Percentiles rank a stretch among this genome's conserved stretches.
Evolutionary conservation across 2,113 vertebrate genomes (phyloP).

Genomic region (Camelus bactrianus): DNA sequence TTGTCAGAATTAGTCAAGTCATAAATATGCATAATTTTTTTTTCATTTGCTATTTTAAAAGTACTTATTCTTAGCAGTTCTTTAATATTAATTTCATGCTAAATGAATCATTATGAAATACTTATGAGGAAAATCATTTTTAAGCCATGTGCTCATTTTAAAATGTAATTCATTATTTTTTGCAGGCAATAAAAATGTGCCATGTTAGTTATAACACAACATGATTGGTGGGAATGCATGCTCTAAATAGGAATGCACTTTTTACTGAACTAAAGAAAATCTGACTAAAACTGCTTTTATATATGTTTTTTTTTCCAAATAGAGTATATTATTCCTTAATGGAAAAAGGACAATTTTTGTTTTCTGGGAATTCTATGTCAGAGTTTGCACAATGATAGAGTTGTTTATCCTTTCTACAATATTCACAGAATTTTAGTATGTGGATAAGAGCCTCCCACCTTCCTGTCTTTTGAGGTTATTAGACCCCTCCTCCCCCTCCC

Average conservation of each 20-base stretch:
- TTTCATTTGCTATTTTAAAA: constrained; percentile 70
- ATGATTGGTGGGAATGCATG: constrained; percentile 19
- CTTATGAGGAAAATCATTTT: constrained; percentile 70
- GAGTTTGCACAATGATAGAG: neutral
- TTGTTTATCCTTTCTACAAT: constrained; percentile 16
- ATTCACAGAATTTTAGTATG: constrained; percentile 28
- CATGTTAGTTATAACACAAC: constrained; percentile 64
- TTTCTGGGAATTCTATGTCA: constrained; percentile 52
- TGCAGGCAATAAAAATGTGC: constrained; percentile 64
- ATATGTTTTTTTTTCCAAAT: constrained; percentile 44
- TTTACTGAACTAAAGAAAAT: constrained; percentile 64
- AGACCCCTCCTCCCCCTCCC: neutral
- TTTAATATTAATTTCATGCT: constrained; percentile 75
- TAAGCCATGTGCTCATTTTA: constrained; percentile 68
- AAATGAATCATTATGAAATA: constrained; percentile 78
- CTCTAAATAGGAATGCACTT: constrained; percentile 59
- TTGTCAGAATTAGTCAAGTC: constrained; percentile 74
- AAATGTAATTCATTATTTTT: constrained; percentile 37
- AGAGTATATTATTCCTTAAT: constrained; percentile 8
- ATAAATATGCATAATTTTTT: constrained; percentile 63
- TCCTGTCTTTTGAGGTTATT: neutral
- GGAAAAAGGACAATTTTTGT: constrained; percentile 41
- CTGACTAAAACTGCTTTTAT: constrained; percentile 43
- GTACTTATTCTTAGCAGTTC: constrained; percentile 74
- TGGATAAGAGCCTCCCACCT: neutral